Evolutionary conservation across 2,113 vertebrate species (phyloP), one percentile per base, ranked within the genome.

Genomic region (Glareola pratincola): DNA sequence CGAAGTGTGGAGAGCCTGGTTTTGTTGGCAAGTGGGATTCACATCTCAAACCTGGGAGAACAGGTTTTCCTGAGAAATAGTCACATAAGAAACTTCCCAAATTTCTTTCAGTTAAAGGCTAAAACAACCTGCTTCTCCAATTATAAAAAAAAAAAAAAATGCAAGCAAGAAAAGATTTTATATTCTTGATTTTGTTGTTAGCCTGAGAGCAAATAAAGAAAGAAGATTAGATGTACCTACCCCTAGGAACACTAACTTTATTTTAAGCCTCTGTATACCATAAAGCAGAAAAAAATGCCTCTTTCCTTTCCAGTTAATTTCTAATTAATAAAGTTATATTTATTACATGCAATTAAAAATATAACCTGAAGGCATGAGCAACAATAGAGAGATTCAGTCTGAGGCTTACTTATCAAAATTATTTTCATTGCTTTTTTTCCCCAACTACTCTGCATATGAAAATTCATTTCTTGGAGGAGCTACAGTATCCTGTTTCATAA

Each of bases 281-380:
- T 56, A 72, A 81, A 72, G 72, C 10, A 76, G 39, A 22, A 71
- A 63, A 67, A 81, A 67, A 32, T 1, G 10, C 57, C 20, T 77
- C 59, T 80, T 74, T 85, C 48, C 30, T 93, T 94, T 80, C 73
- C 68, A 86, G 83, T 85, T 92, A 94, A 96, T 94, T 96, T 87
- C 85, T 95, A 94, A 96, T 95, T 96, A 96, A 96, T 93, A 86
- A 92, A 96, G 95, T 96, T 94, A 72, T 95, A 96, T 94, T 96
- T 96, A 93, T 93, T 94, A 95, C 63, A 78, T 74, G 88, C 95
- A 95, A 96, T 96, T 96, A 96, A 95, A 96, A 96, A 91, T 77
- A 68, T 45, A 85, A 89, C 92, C 91, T 88, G 32, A 5, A 76
- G 92, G 89, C 85, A 92, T 0, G 15, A 94, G 64, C 67, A 63